Conservation (phyloP, 2,888 invertebrate genomes). For the Tromatobia lineatoria region DNA sequence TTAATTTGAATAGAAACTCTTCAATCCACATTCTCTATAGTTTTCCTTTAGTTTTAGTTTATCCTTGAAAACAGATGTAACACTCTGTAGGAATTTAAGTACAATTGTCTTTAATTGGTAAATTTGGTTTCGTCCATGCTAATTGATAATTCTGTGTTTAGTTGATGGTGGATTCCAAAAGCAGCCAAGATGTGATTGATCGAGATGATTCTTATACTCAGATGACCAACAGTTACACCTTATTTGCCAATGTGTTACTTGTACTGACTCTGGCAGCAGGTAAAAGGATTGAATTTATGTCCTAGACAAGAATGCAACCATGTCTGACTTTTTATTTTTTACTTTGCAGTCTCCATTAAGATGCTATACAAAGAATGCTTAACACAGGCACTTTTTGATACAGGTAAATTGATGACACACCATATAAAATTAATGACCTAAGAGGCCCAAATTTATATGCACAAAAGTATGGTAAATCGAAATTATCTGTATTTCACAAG, state of each 20-base stretch:
- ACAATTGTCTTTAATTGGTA: too few species aligned
- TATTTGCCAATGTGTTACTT: not conserved
- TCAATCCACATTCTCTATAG: too few species aligned
- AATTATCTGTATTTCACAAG: too few species aligned
- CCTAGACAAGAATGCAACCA: not conserved
- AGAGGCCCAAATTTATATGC: too few species aligned
- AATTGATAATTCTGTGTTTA: not conserved
- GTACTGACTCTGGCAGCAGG: not conserved
- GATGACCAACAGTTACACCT: not conserved
- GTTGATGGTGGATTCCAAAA: not conserved
- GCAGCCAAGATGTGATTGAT: not conserved
- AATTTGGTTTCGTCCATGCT: too few species aligned
- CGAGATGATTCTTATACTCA: too few species aligned
- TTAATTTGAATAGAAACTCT: too few species aligned
- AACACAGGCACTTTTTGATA: conserved; percentile 45
- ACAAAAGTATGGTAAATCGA: too few species aligned
- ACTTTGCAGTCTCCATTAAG: conserved; percentile 31
- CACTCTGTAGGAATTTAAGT: too few species aligned
- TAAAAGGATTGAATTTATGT: not conserved
- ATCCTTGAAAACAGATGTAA: too few species aligned
- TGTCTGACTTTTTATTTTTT: not conserved
- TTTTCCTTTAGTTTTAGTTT: too few species aligned
- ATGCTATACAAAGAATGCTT: conserved; percentile 46
- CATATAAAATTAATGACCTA: too few species aligned
- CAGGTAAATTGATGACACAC: conserved; percentile 38